phyloP scores from a whole-genome alignment of 2,113 vertebrate species.

The Pedetes capensis region DNA sequence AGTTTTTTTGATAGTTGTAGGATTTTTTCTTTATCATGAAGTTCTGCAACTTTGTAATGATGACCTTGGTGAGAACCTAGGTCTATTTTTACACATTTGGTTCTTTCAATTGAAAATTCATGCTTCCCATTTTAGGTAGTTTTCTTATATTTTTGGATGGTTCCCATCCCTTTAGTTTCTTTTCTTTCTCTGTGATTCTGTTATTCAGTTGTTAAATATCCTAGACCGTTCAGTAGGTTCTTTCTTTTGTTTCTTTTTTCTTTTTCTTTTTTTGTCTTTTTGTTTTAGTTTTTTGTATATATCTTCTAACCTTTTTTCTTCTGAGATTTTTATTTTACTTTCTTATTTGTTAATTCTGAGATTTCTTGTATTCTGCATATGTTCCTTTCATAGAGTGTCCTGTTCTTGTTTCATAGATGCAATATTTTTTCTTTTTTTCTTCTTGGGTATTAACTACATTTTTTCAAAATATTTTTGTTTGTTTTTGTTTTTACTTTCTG shows the following conservation, averaged over 20 bases:
- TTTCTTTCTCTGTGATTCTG: not conserved
- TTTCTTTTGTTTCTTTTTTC: not conserved
- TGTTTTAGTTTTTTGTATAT: not conserved
- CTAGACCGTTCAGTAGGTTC: not conserved
- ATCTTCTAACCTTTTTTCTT: not conserved
- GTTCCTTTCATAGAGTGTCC: not conserved
- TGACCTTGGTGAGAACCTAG: not conserved
- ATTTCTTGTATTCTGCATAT: not conserved
- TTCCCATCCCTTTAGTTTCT: not conserved
- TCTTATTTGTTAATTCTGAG: not conserved
- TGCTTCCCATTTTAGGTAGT: not conserved
- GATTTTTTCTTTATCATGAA: not conserved
- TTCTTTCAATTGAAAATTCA: not conserved
- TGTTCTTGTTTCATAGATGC: not conserved
- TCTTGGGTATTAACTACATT: not conserved
- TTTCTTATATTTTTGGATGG: not conserved
- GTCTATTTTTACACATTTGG: not conserved
- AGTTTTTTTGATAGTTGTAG: not conserved
- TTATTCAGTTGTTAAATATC: not conserved
- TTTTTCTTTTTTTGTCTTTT: not conserved
- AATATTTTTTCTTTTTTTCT: not conserved
- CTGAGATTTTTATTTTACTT: conserved; percentile 14
- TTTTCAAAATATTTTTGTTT: not conserved
- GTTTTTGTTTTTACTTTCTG: not conserved
- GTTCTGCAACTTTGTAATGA: not conserved